A percentile compares a stretch with the other conserved stretches of the same genome.
Evolutionary conservation across 2,113 vertebrate species (phyloP).

Genomic region (Paralichthys olivaceus): DNA sequence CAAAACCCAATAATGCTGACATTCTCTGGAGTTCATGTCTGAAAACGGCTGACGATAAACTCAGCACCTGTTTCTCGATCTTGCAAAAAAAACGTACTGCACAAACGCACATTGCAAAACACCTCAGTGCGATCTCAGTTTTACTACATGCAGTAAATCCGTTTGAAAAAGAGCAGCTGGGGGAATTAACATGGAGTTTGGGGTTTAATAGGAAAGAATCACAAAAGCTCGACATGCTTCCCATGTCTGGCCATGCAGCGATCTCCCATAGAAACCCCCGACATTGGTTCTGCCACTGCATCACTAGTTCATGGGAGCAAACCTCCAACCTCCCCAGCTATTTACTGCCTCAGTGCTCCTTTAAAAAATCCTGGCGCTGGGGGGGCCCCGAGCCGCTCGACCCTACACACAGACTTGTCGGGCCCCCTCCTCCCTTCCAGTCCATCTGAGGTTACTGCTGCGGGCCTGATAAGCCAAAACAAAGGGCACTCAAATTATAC

Average conservation of each 20-base stretch:
- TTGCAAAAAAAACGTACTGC: constrained; percentile 10
- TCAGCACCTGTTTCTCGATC: constrained; percentile 59
- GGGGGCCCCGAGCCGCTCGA: constrained; percentile 9
- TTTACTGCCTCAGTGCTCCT: constrained; percentile 74
- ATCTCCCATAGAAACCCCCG: constrained; percentile 48
- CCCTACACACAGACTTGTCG: constrained; percentile 15
- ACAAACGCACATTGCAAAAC: constrained; percentile 13
- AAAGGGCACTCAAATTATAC: constrained; percentile 69
- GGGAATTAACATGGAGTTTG: constrained; percentile 57
- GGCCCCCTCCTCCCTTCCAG: constrained; percentile 33
- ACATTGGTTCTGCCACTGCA: constrained; percentile 34
- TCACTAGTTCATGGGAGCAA: constrained; percentile 43
- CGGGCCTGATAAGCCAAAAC: constrained; percentile 74
- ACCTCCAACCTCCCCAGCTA: constrained; percentile 58
- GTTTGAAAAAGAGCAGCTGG: constrained; percentile 68
- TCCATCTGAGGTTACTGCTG: constrained; percentile 67
- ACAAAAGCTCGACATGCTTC: constrained; percentile 56
- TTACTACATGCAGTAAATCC: constrained; percentile 51
- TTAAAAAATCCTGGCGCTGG: constrained; percentile 55
- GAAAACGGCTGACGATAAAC: constrained; percentile 15
- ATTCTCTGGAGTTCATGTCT: too few species aligned
- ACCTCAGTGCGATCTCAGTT: constrained; percentile 45
- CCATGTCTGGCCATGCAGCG: neutral
- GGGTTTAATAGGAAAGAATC: constrained; percentile 53
- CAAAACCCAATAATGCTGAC: too few species aligned